phyloP scores from a whole-genome alignment of 2,888 invertebrate genomes.

The Cerceris ruficornis region DNA sequence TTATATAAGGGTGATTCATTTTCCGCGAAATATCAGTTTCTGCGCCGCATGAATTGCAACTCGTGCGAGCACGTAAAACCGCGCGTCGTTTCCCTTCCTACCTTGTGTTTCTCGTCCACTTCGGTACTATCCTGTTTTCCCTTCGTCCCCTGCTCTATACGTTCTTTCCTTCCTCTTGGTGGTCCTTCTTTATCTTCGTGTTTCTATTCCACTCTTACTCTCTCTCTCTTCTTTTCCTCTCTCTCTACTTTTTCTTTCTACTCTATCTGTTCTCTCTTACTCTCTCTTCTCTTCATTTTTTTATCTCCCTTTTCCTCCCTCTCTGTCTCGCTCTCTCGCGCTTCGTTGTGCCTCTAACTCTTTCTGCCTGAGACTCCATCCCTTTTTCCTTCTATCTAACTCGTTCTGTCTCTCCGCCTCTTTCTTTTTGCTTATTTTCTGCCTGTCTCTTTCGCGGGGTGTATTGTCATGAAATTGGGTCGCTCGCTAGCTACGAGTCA shows the following conservation, averaged over 20 bases:
- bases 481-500: slow-evolving; percentile 51
- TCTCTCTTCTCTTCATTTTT: not conserved
- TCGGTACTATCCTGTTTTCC: too few relatives aligned
- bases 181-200: not conserved
- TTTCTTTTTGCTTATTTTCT: not conserved
- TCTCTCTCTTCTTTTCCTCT: not conserved
- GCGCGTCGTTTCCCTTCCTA: slow-evolving; percentile 5
- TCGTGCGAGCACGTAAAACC: slow-evolving; percentile 63
- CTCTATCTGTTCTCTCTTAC: too few relatives aligned
- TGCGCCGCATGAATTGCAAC: slow-evolving; percentile 75
- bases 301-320: not conserved
- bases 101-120: too few relatives aligned
- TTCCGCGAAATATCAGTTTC: slow-evolving; percentile 80
- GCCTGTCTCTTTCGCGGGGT: slow-evolving; percentile 43
- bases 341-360: not conserved
- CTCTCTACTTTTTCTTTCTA: slow-evolving; percentile 19
- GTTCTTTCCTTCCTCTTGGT: not conserved
- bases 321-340: not conserved
- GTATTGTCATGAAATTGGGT: slow-evolving; percentile 73
- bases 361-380: not conserved
- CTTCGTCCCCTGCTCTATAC: slow-evolving; percentile 2
- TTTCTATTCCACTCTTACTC: not conserved
- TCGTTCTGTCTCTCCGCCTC: slow-evolving; percentile 23
- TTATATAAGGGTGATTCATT: slow-evolving; percentile 79
- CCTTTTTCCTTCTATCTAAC: not conserved